Evolutionary conservation across 2,888 invertebrate genomes (phyloP).

Genomic region (Cyclophora albipunctata): DNA sequence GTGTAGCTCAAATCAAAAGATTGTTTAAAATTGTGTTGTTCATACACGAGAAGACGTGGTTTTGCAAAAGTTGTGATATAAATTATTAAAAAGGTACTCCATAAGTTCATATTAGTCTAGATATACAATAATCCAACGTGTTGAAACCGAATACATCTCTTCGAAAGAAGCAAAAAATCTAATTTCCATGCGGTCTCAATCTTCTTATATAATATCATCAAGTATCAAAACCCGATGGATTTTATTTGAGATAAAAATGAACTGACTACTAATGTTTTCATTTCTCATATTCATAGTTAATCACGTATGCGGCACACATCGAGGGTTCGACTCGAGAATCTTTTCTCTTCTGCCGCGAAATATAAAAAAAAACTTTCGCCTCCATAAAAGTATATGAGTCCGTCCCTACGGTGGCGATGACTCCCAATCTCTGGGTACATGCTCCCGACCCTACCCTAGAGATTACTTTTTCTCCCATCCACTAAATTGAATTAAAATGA

Average conservation of each 20-base stretch:
- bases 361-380: constrained; percentile 65
- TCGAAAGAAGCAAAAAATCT: neutral
- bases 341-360: constrained; percentile 61
- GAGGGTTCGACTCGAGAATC: constrained; percentile 52
- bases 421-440: constrained; percentile 70
- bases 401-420: constrained; percentile 70
- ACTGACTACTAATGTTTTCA: constrained; percentile 49
- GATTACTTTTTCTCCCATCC: constrained; percentile 72
- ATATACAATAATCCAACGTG: no score
- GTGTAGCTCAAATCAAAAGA: no score
- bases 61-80: no score
- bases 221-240: constrained; percentile 31
- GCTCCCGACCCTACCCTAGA: constrained; percentile 67
- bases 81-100: no score
- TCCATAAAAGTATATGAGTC: constrained; percentile 72
- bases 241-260: constrained; percentile 39
- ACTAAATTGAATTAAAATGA: constrained; percentile 73
- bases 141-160: no score
- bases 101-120: no score
- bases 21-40: no score
- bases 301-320: constrained; percentile 51
- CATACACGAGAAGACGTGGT: no score
- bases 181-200: constrained; percentile 23
- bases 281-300: constrained; percentile 47
- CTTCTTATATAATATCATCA: constrained; percentile 24